phyloP scores from a whole-genome alignment of 2,113 vertebrate species.

The Brienomyrus brachyistius region DNA sequence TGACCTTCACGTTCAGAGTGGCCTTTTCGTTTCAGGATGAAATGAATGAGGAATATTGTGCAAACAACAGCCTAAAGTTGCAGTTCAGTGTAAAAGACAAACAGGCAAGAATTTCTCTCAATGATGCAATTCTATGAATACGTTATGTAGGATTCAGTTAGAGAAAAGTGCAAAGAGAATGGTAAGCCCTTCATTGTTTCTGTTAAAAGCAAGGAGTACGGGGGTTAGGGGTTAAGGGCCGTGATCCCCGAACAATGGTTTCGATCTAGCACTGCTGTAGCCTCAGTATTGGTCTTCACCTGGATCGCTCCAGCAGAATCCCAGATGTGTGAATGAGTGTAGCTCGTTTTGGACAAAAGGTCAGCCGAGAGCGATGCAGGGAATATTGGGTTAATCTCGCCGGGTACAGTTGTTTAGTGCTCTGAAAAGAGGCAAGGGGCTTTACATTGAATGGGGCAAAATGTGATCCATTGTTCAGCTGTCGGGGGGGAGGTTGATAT shows the following conservation, averaged over 20 bases:
- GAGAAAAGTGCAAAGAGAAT: not conserved
- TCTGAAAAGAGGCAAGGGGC: slow-evolving; percentile 11
- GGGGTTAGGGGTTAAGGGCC: slow-evolving; percentile 12
- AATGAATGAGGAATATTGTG: not conserved
- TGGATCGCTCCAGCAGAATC: not conserved
- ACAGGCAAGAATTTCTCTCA: not conserved
- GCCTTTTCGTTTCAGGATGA: not conserved
- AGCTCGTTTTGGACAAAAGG: not conserved
- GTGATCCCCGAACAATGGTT: slow-evolving; percentile 1
- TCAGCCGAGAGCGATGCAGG: not conserved
- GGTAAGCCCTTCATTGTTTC: slow-evolving; percentile 7
- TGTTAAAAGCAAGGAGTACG: not conserved
- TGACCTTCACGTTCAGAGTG: not conserved
- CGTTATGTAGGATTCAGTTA: not conserved
- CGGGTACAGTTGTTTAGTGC: slow-evolving; percentile 13
- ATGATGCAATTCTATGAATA: not conserved
- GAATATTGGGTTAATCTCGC: not conserved
- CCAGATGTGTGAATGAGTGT: slow-evolving; percentile 7
- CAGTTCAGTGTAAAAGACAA: not conserved
- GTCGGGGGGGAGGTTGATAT: not conserved
- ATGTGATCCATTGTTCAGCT: slow-evolving; percentile 2
- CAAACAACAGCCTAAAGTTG: not conserved
- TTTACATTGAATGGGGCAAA: slow-evolving; percentile 1
- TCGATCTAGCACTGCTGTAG: not conserved
- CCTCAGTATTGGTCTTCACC: slow-evolving; percentile 1